A percentile compares a stretch with the other conserved stretches of the same genome.
Conservation (phyloP, 2,113 vertebrate genomes). For the Arizona elegans region DNA sequence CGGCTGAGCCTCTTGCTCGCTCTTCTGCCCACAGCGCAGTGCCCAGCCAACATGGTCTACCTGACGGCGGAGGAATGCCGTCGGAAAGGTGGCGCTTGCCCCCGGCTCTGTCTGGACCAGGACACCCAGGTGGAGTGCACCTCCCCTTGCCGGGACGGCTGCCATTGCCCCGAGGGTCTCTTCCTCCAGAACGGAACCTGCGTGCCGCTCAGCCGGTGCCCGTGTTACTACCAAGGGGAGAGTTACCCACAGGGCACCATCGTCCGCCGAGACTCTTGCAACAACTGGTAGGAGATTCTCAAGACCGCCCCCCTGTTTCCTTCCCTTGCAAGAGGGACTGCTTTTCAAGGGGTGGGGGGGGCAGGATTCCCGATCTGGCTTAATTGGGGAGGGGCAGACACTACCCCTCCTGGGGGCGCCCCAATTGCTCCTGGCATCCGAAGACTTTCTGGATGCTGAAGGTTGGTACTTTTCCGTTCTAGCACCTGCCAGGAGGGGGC, state of each 20-base stretch:
- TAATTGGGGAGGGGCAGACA: too few species aligned
- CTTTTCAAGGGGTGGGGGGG: background rate
- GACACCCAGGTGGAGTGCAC: slow-evolving; percentile 74
- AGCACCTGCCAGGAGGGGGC: slow-evolving; percentile 81
- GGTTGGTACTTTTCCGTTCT: background rate
- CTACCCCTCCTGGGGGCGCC: too few species aligned
- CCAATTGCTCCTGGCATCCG: background rate
- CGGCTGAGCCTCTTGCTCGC: too few species aligned
- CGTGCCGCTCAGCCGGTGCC: slow-evolving; percentile 68
- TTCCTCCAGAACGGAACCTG: slow-evolving; percentile 80
- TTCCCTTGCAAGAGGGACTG: too few species aligned
- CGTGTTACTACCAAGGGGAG: slow-evolving; percentile 76
- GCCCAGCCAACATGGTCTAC: slow-evolving; percentile 75
- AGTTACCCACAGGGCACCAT: slow-evolving; percentile 58
- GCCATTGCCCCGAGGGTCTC: slow-evolving; percentile 75
- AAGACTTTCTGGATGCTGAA: background rate
- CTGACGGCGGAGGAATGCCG: slow-evolving; percentile 71
- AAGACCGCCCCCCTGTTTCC: fast-evolving
- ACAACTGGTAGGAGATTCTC: slow-evolving; percentile 77
- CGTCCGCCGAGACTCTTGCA: slow-evolving; percentile 70
- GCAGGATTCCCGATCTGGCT: too few species aligned
- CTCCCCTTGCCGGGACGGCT: slow-evolving; percentile 76
- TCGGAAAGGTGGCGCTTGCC: slow-evolving; percentile 73
- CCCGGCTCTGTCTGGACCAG: slow-evolving; percentile 78
- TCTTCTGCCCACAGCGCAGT: slow-evolving; percentile 64